Conservation (phyloP, 2,888 invertebrate genomes). For the Papilio elwesi region DNA sequence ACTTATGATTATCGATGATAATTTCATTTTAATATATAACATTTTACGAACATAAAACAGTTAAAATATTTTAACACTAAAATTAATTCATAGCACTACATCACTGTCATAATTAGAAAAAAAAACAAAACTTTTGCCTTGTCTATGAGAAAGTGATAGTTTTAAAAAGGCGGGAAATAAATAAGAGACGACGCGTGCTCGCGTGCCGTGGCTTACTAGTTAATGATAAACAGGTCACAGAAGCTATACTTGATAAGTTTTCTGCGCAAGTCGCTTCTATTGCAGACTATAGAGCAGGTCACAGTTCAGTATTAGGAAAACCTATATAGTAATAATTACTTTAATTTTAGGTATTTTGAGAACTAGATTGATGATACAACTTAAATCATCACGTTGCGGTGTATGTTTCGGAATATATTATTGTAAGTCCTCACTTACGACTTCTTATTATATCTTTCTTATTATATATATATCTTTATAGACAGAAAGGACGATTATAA, state of each 20-base stretch:
- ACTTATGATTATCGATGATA: slow-evolving; percentile 50
- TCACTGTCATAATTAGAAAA: slow-evolving; percentile 32
- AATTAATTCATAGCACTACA: slow-evolving; percentile 9
- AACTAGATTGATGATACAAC: background rate
- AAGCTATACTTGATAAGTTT: slow-evolving; percentile 63
- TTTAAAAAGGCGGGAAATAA: slow-evolving; percentile 27
- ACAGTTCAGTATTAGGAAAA: slow-evolving; percentile 53
- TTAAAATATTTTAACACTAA: slow-evolving; percentile 2
- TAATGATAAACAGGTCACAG: slow-evolving; percentile 59
- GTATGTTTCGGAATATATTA: background rate
- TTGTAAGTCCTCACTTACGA: background rate
- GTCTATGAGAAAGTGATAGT: slow-evolving; percentile 10
- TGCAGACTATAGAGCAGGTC: slow-evolving; percentile 45
- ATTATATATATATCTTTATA: too few species aligned
- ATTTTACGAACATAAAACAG: slow-evolving; percentile 26
- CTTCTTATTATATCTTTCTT: too few species aligned
- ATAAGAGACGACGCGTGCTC: slow-evolving; percentile 42
- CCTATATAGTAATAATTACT: slow-evolving; percentile 18
- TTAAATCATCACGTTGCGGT: too few species aligned
- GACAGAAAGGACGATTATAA: too few species aligned
- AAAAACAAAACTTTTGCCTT: background rate
- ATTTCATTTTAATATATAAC: slow-evolving; percentile 54
- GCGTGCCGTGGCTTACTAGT: slow-evolving; percentile 48
- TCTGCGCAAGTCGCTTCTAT: slow-evolving; percentile 64
- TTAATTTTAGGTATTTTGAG: background rate